These are phyloP conservation scores for Shinisaurus crocodilurus DNA, from an alignment of 2,113 vertebrate species.

Conservation along the genomic window DNA sequence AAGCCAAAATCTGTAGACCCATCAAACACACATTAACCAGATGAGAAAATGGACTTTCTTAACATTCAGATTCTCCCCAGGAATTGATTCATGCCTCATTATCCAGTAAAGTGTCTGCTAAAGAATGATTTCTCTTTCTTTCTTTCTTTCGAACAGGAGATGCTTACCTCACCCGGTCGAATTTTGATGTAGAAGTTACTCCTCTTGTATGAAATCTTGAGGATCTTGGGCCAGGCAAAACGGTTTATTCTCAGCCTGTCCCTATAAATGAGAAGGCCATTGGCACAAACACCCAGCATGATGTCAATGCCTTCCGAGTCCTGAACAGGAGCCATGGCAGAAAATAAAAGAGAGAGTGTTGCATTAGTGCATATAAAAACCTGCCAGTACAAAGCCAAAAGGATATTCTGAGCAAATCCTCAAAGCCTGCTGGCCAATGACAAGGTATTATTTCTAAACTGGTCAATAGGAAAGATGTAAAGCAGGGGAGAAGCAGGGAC, in stretches of 20 bases:
- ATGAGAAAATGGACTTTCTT: neutral
- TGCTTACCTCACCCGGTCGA: constrained; percentile 93
- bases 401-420: neutral
- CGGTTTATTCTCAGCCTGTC: constrained; percentile 98
- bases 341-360: constrained; percentile 4
- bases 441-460: neutral
- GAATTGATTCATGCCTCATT: neutral
- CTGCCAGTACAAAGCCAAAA: neutral
- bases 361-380: constrained; percentile 5
- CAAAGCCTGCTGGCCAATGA: neutral
- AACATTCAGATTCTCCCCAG: neutral
- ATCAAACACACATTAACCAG: neutral
- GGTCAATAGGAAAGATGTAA: neutral
- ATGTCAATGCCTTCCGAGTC: constrained; percentile 99
- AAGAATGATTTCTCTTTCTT: neutral
- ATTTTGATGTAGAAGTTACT: constrained; percentile 99
- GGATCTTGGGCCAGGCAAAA: constrained; percentile 99
- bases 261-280: constrained; percentile 95
- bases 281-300: constrained; percentile 97
- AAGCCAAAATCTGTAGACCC: neutral
- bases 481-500: neutral
- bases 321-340: constrained; percentile 69
- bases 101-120: neutral
- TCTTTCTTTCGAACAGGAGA: neutral
- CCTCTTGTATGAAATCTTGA: constrained; percentile 99